A percentile compares a stretch with the other conserved stretches of the same genome.
Evolutionary conservation across 1,140 invertebrate genomes (phyloP).

Genomic region (Hyposmocoma kahamanoa): DNA sequence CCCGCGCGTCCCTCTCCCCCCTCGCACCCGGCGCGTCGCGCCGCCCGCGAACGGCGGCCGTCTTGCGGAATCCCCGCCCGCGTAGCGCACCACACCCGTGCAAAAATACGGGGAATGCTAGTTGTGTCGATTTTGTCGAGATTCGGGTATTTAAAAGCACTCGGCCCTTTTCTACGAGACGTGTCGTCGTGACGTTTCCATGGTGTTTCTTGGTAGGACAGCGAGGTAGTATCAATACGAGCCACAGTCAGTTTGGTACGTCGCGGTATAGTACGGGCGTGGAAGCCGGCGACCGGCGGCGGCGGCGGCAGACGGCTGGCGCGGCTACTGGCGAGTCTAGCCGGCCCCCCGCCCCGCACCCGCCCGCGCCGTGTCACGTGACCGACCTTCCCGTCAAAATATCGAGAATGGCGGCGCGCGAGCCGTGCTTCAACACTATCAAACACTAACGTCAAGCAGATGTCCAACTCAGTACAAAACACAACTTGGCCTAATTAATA

Average conservation of each 20-base stretch:
- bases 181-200: too few species aligned
- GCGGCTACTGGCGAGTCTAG: conserved; percentile 75
- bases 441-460: too few species aligned
- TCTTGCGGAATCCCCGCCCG: conserved; percentile 43
- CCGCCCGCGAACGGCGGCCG: conserved; percentile 41
- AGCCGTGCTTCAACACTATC: conserved; percentile 16
- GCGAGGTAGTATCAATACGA: too few species aligned
- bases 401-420: conserved; percentile 76
- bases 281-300: conserved; percentile 54
- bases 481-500: too few species aligned
- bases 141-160: too few species aligned
- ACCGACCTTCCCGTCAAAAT: conserved; percentile 86
- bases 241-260: too few species aligned
- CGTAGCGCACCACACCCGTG: conserved; percentile 43
- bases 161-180: conserved; percentile 12
- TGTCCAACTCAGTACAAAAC: too few species aligned
- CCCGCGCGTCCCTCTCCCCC: too few species aligned
- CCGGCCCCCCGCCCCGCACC: conserved; percentile 55
- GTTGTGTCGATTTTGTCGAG: too few species aligned
- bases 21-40: conserved; percentile 46
- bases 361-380: conserved; percentile 67
- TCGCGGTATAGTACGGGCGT: too few species aligned
- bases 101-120: conserved; percentile 54
- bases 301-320: conserved; percentile 70
- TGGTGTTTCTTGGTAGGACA: too few species aligned